Evolutionary conservation across 2,113 vertebrate species (phyloP), one percentile per base, ranked within the genome.

Genomic region (Callipepla californica): DNA sequence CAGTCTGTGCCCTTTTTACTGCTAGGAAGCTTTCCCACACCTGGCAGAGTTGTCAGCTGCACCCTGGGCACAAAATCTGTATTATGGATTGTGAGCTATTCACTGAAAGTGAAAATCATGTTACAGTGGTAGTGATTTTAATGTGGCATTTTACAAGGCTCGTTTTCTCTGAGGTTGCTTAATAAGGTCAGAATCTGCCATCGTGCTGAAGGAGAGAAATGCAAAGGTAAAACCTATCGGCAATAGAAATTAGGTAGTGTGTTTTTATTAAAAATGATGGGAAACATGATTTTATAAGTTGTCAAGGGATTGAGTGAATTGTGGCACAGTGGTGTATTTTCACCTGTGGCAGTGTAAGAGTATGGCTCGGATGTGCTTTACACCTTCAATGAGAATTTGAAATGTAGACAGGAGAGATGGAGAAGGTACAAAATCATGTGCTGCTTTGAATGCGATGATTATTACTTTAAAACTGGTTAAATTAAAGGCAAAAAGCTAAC

Each of bases 401-500:
- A 59, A 0, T 44, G 38, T 80, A 42, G n/a, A 26, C 38, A 67
- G 17, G 47, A 13, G 79, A 45, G 19, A 32, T 59, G 38, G 48
- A 48, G n/a, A 65, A 61, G 36, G 36, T 14, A 32, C 68, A 47
- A 58, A 80, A 40, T 80, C 72, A 48, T 32, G 5, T 91, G 87
- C 44, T 92, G 45, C 36, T 94, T 83, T 84, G 58, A 82, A 69
- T 36, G 16, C 38, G 28, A 44, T 44, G 8, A 53, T 26, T 88
- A 7, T 86, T 89, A 26, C 36, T 77, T 93, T 85, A 79, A 73
- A 90, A 67, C 42, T 72, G 23, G 13, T 48, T 92, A 53, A 70
- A 95, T 91, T 87, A 74, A 73, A 85, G 65, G 38, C 12, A 85
- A 66, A 84, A 89, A 85, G 26, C 28, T 74, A 76, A 32, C 63